phyloP scores from a whole-genome alignment of 2,113 vertebrate species.

The Stegostoma tigrinum region DNA sequence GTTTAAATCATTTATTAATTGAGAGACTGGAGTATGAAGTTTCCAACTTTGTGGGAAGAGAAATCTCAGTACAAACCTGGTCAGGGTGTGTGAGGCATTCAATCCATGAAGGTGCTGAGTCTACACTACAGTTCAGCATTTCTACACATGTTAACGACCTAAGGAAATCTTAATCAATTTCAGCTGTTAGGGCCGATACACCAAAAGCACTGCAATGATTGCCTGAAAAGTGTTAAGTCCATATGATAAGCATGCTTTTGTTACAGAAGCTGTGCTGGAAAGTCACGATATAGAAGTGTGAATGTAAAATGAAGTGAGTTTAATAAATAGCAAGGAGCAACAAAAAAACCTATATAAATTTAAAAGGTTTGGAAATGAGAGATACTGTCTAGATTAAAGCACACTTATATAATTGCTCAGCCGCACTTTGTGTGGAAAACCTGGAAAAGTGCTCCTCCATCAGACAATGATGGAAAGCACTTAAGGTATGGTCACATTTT shows the following conservation, averaged over 20 bases:
- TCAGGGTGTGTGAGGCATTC: neutral
- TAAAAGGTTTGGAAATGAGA: neutral
- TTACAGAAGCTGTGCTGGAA: neutral
- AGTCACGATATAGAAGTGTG: neutral
- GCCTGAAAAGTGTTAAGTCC: neutral
- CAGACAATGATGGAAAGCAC: neutral
- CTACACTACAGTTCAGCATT: neutral
- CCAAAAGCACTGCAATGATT: neutral
- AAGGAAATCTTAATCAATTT: constrained; percentile 3
- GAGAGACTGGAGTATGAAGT: neutral
- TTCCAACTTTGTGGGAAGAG: neutral
- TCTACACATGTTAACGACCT: neutral
- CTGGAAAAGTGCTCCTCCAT: neutral
- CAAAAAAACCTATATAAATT: neutral
- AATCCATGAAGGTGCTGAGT: neutral
- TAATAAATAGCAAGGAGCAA: neutral
- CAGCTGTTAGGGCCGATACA: neutral
- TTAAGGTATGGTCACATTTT: neutral
- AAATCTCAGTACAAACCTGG: neutral
- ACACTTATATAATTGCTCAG: neutral
- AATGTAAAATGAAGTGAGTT: neutral
- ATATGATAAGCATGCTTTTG: neutral
- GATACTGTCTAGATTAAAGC: neutral
- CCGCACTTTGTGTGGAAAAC: neutral
- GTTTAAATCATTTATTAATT: constrained; percentile 4